Conservation (phyloP, 2,888 invertebrate genomes). For the Melanophora roralis region DNA sequence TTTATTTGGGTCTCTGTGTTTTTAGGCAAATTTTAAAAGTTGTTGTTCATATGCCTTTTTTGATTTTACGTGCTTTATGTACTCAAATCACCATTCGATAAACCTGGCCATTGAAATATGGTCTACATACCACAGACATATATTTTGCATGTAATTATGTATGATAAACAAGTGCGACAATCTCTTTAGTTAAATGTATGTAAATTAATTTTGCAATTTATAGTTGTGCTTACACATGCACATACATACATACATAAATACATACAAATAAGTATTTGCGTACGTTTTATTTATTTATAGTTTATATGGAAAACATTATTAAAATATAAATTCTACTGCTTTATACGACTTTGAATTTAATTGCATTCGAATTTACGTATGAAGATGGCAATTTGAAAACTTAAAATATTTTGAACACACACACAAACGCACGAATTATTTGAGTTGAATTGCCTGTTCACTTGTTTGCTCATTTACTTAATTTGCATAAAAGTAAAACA, state of each 20-base stretch:
- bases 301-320: not conserved
- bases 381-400: slow-evolving; percentile 1
- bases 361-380: slow-evolving; percentile 19
- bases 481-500: slow-evolving; percentile 40
- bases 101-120: not conserved
- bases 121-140: no score
- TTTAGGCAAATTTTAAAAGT: slow-evolving; percentile 7
- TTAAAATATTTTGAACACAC: not conserved
- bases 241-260: not conserved
- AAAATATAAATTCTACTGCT: slow-evolving; percentile 19
- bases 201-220: slow-evolving; percentile 38
- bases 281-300: not conserved
- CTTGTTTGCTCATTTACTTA: not conserved
- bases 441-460: not conserved
- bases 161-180: no score
- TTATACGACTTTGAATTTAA: slow-evolving; percentile 16
- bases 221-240: not conserved
- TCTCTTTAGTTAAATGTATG: not conserved
- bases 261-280: not conserved
- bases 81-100: not conserved
- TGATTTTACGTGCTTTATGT: not conserved
- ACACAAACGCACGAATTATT: not conserved
- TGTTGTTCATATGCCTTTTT: not conserved
- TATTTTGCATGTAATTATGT: not conserved
- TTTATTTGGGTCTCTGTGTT: slow-evolving; percentile 5